These are phyloP conservation scores for Pseudolaguvia tuberculata DNA, from an alignment of 2,113 vertebrate species.

Conservation along the genomic window DNA sequence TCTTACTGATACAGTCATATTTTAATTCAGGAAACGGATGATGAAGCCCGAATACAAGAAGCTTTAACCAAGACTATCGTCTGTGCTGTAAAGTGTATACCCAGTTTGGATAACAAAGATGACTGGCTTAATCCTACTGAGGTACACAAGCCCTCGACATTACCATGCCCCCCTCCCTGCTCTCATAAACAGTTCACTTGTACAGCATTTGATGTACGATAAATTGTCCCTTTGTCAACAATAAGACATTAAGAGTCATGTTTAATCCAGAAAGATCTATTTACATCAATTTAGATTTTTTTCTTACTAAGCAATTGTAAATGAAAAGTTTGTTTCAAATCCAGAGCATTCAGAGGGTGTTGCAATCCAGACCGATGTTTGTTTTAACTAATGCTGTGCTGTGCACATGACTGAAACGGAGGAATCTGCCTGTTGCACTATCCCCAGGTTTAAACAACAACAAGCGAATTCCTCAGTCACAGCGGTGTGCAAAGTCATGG, in stretches of 20 bases:
- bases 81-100: slow-evolving; percentile 78
- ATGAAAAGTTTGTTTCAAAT: not conserved
- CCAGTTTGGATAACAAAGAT: slow-evolving; percentile 61
- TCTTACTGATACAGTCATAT: not conserved
- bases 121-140: slow-evolving; percentile 93
- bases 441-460: slow-evolving; percentile 7
- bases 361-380: not conserved
- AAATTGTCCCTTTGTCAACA: not conserved
- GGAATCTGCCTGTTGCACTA: slow-evolving; percentile 3
- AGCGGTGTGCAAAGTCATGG: not conserved
- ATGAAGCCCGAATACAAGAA: slow-evolving; percentile 80
- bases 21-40: slow-evolving; percentile 77
- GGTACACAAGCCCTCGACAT: slow-evolving; percentile 59
- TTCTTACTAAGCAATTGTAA: not conserved
- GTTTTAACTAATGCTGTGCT: not conserved
- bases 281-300: not conserved
- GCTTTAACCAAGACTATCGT: slow-evolving; percentile 82
- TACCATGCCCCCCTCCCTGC: too few species aligned
- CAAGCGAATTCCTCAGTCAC: not conserved
- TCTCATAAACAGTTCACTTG: not conserved
- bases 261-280: not conserved
- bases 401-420: slow-evolving; percentile 14
- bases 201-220: not conserved
- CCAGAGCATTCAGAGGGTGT: not conserved
- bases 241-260: not conserved